phyloP scores from a whole-genome alignment of 23 tunicate species.

The Aplidium turbinatum region DNA sequence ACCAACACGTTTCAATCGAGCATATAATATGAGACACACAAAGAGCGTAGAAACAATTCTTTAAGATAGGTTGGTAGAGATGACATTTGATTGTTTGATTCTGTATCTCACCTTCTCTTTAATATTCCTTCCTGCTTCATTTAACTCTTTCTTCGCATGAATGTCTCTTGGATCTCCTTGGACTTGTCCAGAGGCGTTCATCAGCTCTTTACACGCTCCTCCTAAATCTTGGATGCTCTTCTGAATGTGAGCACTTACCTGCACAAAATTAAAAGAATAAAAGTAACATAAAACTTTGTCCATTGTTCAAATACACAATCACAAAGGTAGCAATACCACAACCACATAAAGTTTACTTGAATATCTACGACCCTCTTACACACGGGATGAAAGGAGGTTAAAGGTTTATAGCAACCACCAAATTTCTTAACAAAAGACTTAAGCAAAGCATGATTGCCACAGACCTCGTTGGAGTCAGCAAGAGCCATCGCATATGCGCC shows the following conservation, averaged over 20 bases:
- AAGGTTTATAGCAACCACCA: not conserved
- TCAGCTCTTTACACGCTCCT: slow-evolving; percentile 69
- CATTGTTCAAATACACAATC: not conserved
- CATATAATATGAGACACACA: too few species aligned
- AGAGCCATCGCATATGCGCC: slow-evolving; percentile 74
- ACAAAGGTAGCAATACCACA: slow-evolving; percentile 1
- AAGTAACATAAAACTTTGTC: too few species aligned
- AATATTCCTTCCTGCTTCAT: slow-evolving; percentile 56
- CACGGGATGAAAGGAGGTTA: too few species aligned
- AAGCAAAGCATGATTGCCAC: not conserved
- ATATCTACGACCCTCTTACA: too few species aligned
- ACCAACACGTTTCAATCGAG: too few species aligned
- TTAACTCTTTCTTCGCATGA: slow-evolving; percentile 71
- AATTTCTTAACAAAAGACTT: not conserved
- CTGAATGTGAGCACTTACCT: slow-evolving; percentile 85
- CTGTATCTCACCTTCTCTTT: slow-evolving; percentile 67
- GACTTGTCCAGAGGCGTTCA: slow-evolving; percentile 58
- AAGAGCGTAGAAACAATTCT: too few species aligned
- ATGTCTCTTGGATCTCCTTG: slow-evolving; percentile 74
- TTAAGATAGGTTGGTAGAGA: too few species aligned
- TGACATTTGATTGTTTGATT: too few species aligned
- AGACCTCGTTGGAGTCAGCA: slow-evolving; percentile 75
- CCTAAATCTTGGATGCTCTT: slow-evolving; percentile 69
- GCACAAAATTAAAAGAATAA: not conserved
- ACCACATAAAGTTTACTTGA: not conserved